Conservation (phyloP, 2,113 vertebrate genomes). For the Mustela lutreola region DNA sequence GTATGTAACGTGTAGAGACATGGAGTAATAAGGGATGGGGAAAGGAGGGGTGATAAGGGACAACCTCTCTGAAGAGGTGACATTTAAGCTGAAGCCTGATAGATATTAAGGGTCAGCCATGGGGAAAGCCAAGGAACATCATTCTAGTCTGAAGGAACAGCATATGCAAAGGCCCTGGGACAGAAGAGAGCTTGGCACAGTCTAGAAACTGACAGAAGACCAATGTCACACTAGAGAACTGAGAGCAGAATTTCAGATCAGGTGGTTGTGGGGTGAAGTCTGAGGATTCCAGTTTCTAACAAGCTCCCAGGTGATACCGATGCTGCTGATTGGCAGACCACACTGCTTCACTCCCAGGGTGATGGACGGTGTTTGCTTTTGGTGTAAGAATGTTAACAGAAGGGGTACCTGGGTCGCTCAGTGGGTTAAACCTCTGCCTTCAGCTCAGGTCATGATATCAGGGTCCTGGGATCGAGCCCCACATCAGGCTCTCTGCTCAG, state of each 20-base stretch:
- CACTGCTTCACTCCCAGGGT: background rate
- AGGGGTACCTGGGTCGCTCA: background rate
- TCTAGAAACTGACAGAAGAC: background rate
- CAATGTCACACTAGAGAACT: background rate
- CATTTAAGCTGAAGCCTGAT: background rate
- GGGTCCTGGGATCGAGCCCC: too few species aligned
- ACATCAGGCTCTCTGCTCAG: too few species aligned
- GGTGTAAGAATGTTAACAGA: background rate
- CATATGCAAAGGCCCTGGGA: background rate
- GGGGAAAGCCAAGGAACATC: background rate
- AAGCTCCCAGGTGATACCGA: background rate
- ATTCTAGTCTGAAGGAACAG: background rate
- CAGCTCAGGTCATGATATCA: too few species aligned
- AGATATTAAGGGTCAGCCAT: background rate
- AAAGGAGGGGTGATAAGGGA: background rate
- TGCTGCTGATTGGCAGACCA: background rate
- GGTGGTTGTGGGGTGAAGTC: too few species aligned
- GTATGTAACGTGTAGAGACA: background rate
- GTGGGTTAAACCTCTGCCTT: too few species aligned
- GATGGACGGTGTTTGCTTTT: rapidly evolving
- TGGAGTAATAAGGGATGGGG: background rate
- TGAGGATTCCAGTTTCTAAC: background rate
- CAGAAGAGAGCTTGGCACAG: background rate
- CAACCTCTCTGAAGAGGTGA: background rate
- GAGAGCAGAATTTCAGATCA: background rate